Conservation (phyloP, 1,140 invertebrate genomes). For the Drosophila bocqueti region DNA sequence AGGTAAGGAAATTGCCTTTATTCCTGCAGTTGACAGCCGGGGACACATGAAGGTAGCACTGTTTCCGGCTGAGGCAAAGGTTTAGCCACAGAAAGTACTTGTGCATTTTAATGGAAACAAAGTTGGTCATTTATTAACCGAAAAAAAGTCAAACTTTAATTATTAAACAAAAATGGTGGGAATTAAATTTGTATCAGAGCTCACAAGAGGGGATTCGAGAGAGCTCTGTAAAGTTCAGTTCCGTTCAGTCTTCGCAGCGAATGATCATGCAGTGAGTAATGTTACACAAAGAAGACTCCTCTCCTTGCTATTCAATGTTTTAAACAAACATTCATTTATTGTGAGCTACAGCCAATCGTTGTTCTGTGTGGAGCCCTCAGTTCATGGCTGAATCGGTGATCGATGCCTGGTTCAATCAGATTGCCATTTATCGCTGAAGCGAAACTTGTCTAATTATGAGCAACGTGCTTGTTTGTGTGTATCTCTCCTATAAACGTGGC, state of each 20-base stretch:
- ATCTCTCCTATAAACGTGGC: not conserved
- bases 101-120: not conserved
- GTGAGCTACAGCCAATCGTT: not conserved
- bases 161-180: not conserved
- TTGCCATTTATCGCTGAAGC: conserved; percentile 5
- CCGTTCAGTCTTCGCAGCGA: no score
- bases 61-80: not conserved
- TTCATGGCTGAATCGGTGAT: not conserved
- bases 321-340: not conserved
- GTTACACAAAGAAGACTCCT: no score
- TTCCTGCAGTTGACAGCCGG: conserved; percentile 23
- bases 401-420: conserved; percentile 25
- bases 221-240: no score
- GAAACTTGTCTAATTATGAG: conserved; percentile 43
- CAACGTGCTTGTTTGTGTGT: not conserved
- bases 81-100: not conserved
- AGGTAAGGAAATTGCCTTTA: conserved; percentile 13
- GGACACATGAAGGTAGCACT: not conserved
- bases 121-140: not conserved
- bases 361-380: not conserved
- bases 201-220: no score
- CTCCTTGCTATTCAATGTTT: not conserved
- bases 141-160: not conserved
- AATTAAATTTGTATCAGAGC: no score
- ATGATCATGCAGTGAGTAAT: no score